These are phyloP conservation scores for Aphaenogaster ashmeadi DNA, from an alignment of 1,140 invertebrate genomes.

Conservation along the genomic window DNA sequence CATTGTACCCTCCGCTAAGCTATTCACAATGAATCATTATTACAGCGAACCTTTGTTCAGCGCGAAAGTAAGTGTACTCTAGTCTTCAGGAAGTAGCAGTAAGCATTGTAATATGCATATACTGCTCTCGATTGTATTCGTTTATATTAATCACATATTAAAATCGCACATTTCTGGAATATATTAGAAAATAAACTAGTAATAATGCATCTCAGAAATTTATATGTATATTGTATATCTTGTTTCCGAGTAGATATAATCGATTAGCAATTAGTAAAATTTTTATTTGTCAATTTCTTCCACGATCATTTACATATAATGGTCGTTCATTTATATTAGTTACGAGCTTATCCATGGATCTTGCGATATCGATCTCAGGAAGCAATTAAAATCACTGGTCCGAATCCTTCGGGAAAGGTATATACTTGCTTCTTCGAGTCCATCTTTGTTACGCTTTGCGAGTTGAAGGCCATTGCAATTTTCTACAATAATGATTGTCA, in stretches of 20 bases:
- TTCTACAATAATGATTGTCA: constrained; percentile 74
- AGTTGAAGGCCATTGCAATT: constrained; percentile 72
- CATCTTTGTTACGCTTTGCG: constrained; percentile 42
- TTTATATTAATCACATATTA: not conserved
- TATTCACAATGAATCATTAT: constrained; percentile 43
- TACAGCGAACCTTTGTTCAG: constrained; percentile 13
- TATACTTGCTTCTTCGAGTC: not conserved
- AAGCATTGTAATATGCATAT: not conserved
- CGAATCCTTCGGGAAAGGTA: not conserved
- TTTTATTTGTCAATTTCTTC: not conserved
- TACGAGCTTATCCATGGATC: not conserved
- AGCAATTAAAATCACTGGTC: constrained; percentile 63
- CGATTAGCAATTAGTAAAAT: not conserved
- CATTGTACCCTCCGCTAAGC: constrained; percentile 48
- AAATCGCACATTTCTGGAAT: not conserved
- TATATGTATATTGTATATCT: not conserved
- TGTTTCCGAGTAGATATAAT: not conserved
- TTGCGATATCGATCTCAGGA: constrained; percentile 60
- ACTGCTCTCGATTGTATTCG: not conserved
- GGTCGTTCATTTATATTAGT: constrained; percentile 23
- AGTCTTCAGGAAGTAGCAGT: not conserved
- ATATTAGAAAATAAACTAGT: not conserved
- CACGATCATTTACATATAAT: constrained; percentile 31
- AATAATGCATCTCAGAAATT: not conserved
- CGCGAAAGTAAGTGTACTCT: constrained; percentile 16